A percentile compares a stretch with the other conserved stretches of the same genome.
phyloP scores from a whole-genome alignment of 2,888 invertebrate species.

The Stenchaetothrips biformis region DNA sequence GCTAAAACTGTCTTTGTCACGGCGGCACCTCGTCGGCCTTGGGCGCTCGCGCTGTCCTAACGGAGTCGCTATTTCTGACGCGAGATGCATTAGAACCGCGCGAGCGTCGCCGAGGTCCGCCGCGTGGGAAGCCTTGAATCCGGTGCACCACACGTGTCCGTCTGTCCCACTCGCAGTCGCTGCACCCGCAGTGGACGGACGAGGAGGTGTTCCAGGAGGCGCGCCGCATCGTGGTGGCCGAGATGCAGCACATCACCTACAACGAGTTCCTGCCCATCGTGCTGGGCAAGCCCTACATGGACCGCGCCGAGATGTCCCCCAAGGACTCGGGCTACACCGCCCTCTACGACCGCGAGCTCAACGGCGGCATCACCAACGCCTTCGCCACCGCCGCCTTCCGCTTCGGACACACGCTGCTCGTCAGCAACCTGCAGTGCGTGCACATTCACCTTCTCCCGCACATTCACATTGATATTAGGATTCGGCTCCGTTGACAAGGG shows the following conservation, averaged over 20 bases:
- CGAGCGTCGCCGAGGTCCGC: too few relatives aligned
- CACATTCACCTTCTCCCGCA: slow-evolving; percentile 26
- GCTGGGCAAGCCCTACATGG: slow-evolving; percentile 52
- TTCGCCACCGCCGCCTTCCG: slow-evolving; percentile 81
- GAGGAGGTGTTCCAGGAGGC: slow-evolving; percentile 50
- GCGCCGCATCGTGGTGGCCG: slow-evolving; percentile 49
- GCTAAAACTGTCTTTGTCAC: slow-evolving; percentile 28
- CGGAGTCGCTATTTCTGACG: too few relatives aligned
- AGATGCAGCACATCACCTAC: slow-evolving; percentile 50
- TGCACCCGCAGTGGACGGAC: slow-evolving; percentile 51
- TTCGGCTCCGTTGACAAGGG: too few relatives aligned
- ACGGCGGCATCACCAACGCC: slow-evolving; percentile 71
- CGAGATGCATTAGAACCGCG: too few relatives aligned
- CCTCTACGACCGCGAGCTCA: slow-evolving; percentile 62
- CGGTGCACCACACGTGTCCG: background rate
- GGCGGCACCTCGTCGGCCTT: background rate
- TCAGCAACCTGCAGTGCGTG: slow-evolving; percentile 62
- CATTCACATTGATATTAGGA: slow-evolving; percentile 29
- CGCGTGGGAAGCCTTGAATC: too few relatives aligned
- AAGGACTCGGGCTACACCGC: slow-evolving; percentile 43
- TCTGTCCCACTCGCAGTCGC: slow-evolving; percentile 33
- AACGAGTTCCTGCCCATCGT: slow-evolving; percentile 49
- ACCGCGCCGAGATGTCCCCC: slow-evolving; percentile 56
- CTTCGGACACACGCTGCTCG: slow-evolving; percentile 79
- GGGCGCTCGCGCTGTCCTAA: too few relatives aligned